Conservation (phyloP, 2,888 invertebrate genomes). For the Lochmaea crataegi region DNA sequence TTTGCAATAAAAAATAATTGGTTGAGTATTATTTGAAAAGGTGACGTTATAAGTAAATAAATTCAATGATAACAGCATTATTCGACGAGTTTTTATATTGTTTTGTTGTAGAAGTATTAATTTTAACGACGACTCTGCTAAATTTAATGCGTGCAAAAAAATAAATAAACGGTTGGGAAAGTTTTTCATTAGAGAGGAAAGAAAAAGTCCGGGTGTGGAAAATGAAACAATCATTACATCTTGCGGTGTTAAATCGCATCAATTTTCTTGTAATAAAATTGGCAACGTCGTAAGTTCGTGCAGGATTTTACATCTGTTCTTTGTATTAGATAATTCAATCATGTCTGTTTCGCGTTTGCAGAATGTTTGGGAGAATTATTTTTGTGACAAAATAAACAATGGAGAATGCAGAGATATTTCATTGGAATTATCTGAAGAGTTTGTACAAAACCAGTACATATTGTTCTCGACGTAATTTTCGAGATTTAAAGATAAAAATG, state of each 20-base stretch:
- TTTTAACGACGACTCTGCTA: constrained; percentile 15
- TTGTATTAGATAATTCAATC: constrained; percentile 15
- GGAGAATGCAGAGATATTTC: constrained; percentile 7
- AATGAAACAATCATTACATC: too few species aligned
- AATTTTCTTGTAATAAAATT: background rate
- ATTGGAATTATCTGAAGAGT: background rate
- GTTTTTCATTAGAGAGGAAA: too few species aligned
- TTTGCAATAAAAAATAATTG: constrained; percentile 42
- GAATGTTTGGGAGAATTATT: constrained; percentile 9
- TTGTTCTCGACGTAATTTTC: background rate
- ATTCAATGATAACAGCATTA: constrained; percentile 40
- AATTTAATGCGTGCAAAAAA: constrained; percentile 5
- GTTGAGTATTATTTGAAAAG: constrained; percentile 31
- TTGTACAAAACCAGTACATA: background rate
- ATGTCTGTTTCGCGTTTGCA: constrained; percentile 15
- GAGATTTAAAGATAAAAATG: background rate
- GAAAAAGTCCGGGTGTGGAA: too few species aligned
- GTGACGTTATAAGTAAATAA: constrained; percentile 43
- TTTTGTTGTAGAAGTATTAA: constrained; percentile 27
- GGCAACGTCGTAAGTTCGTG: constrained; percentile 7
- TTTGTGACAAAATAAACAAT: constrained; percentile 17
- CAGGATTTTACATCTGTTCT: constrained; percentile 17
- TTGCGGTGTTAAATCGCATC: too few species aligned
- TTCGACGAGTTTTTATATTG: constrained; percentile 33
- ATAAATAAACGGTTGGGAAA: background rate